Evolutionary conservation across 2,113 vertebrate species (phyloP), one percentile per base, ranked within the genome.

Genomic region (Falco punctatus): DNA sequence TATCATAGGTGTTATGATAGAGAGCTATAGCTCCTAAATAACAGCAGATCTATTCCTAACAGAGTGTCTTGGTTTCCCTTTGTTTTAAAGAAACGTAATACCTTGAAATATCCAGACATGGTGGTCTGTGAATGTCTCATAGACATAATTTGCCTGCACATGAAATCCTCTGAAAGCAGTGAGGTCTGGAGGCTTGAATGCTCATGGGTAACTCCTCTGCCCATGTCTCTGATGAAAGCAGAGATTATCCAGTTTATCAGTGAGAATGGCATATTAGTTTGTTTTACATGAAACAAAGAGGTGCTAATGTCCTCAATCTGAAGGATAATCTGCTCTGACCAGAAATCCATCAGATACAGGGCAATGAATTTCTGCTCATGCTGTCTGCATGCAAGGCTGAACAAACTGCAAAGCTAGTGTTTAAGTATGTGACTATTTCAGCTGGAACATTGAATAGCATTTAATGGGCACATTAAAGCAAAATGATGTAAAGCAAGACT

Each of bases 301-400:
- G 46, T 38, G 15, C 46, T 81, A 70, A 88, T 89, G 81, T 94
- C 86, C 86, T 91, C 79, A 61, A 91, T 94, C 72, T 89, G 86
- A 79, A 73, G 26, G 83, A 89, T 94, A 89, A 95, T 91, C 91
- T 88, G 15, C 80, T 95, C 77, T 86, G 77, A 85, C 44, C 81
- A 92, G 66, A 87, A 93, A 77, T 91, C 87, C 80, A 35, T 71
- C 6, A 3, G 61, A 79, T 65, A 81, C 13, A 72, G 65, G 61
- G 46, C 27, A 58, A 87, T 30, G 67, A 75, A 83, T 54, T 92
- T 94, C 81, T 72, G 70, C 38, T 86, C 51, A 40, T 33, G 59
- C 64, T 90, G 55, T 52, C 59, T 57, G 69, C 44, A 28, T 64
- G n/a, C 28, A 81, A 66, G 59, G n/a, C 69, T 88, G 59, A 67